A percentile compares a stretch with the other conserved stretches of the same genome.
Conservation (phyloP, 2,888 invertebrate species). For the Melolontha melolontha region DNA sequence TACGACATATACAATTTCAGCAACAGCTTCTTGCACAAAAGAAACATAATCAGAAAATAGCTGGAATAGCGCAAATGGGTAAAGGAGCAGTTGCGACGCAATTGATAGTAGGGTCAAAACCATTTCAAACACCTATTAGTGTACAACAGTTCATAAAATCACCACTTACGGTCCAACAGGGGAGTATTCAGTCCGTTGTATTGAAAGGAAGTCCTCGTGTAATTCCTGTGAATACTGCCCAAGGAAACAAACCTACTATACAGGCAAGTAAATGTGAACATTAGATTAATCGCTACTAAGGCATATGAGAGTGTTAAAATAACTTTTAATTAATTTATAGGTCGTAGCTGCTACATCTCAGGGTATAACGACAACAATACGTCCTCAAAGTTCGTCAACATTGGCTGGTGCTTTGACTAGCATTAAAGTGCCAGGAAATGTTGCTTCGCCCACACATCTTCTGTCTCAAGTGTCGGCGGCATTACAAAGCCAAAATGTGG, state of each 20-base stretch:
- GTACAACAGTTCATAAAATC: conserved; percentile 74
- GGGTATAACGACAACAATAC: conserved; percentile 66
- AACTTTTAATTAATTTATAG: conserved; percentile 55
- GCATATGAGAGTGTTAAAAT: too few relatives aligned
- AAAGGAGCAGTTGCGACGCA: conserved; percentile 72
- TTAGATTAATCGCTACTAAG: too few relatives aligned
- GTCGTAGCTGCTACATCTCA: conserved; percentile 71
- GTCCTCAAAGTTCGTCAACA: conserved; percentile 63
- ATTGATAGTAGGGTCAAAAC: conserved; percentile 77
- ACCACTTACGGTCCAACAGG: conserved; percentile 68
- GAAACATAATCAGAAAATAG: conserved; percentile 73
- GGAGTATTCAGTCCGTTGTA: conserved; percentile 67
- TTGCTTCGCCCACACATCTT: conserved; percentile 65
- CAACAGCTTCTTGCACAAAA: conserved; percentile 70
- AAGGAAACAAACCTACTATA: conserved; percentile 71
- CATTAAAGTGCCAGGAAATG: conserved; percentile 66
- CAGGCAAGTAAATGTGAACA: conserved; percentile 65
- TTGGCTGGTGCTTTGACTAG: conserved; percentile 64
- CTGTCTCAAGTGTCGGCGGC: conserved; percentile 70
- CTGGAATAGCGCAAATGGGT: conserved; percentile 70
- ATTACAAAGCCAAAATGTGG: conserved; percentile 67
- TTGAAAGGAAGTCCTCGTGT: conserved; percentile 74
- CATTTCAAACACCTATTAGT: conserved; percentile 73
- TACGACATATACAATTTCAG: conserved; percentile 74
- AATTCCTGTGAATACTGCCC: conserved; percentile 73